A percentile compares a stretch with the other conserved stretches of the same genome.
Conservation (phyloP, 2,888 invertebrate species). For the Parthenolecanium corni region DNA sequence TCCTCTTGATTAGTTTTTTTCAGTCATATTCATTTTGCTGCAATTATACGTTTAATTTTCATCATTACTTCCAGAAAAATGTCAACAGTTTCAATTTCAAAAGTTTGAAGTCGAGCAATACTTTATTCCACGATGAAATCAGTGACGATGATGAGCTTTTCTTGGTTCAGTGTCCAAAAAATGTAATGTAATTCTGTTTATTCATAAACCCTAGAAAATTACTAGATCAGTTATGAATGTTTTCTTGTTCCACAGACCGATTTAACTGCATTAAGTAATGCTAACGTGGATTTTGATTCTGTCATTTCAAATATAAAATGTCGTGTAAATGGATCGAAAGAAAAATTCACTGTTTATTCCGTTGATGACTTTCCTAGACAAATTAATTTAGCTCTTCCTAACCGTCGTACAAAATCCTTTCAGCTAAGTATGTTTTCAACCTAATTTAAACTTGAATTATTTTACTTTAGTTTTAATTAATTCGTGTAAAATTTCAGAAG, state of each 20-base stretch:
- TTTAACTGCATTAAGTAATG: neutral
- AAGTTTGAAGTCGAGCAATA: neutral
- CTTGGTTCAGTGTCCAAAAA: constrained; percentile 27
- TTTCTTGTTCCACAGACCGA: neutral
- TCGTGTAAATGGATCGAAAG: neutral
- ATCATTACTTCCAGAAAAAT: neutral
- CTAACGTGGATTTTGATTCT: neutral
- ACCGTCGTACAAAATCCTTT: neutral
- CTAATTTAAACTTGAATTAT: neutral
- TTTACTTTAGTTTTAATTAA: neutral
- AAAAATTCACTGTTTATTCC: neutral
- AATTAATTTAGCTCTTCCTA: constrained; percentile 1
- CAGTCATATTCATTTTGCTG: neutral
- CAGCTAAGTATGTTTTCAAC: neutral
- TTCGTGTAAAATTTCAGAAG: neutral
- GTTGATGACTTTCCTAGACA: neutral
- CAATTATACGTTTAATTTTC: neutral
- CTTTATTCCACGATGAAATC: constrained; percentile 30
- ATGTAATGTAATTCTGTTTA: constrained; percentile 9
- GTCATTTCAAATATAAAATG: neutral
- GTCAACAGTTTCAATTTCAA: neutral
- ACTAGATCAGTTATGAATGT: neutral
- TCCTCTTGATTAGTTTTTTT: neutral
- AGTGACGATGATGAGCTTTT: constrained; percentile 29
- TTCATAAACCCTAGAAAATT: neutral